These are phyloP conservation scores for Octodonta nipae DNA, from an alignment of 2,888 invertebrate species.

Conservation along the genomic window DNA sequence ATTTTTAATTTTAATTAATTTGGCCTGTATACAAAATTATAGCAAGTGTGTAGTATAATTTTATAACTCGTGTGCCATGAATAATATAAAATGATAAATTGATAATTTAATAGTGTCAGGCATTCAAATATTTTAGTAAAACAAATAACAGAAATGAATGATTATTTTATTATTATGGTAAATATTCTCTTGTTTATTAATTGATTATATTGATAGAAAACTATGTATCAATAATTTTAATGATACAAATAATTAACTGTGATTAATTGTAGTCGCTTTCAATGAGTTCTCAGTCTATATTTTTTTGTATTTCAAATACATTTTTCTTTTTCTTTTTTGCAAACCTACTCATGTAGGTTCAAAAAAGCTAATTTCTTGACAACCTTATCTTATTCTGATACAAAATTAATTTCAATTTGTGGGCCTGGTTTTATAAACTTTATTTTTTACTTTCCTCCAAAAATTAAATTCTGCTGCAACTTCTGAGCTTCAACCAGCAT, in stretches of 20 bases:
- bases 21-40: no score
- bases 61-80: not conserved
- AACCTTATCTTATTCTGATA: slow-evolving; percentile 2
- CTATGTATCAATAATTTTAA: slow-evolving; percentile 2
- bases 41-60: no score
- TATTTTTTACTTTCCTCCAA: slow-evolving; percentile 2
- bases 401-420: slow-evolving; percentile 4
- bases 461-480: no score
- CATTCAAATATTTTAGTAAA: slow-evolving; percentile 1
- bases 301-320: no score
- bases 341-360: not conserved
- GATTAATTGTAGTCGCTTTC: no score
- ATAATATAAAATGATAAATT: not conserved
- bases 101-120: not conserved
- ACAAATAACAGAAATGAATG: not conserved
- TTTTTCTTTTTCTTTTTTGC: no score
- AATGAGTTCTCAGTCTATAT: no score
- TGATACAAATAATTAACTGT: no score
- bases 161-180: not conserved
- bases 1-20: not conserved
- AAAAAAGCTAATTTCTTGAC: slow-evolving; percentile 1
- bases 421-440: slow-evolving; percentile 2
- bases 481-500: no score
- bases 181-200: not conserved
- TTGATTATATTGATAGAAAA: slow-evolving; percentile 1